phyloP scores from a whole-genome alignment of 1,140 invertebrate species.

The Aethina tumida region DNA sequence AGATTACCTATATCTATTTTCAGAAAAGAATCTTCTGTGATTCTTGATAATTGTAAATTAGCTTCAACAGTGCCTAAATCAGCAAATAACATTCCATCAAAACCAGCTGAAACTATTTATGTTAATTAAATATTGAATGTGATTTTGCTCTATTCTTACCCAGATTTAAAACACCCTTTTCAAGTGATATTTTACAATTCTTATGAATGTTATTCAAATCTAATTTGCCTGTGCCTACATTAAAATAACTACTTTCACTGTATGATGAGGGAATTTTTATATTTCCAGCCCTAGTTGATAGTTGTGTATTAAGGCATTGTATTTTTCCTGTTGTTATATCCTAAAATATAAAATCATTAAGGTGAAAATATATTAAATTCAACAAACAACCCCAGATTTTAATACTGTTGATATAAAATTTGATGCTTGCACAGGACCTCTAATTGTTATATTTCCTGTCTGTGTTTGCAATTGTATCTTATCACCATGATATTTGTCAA shows the following conservation, averaged over 20 bases:
- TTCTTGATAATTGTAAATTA: constrained; percentile 22
- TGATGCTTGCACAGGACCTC: constrained; percentile 18
- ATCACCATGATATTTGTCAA: constrained; percentile 24
- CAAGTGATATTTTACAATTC: constrained; percentile 17
- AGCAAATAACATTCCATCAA: constrained; percentile 20
- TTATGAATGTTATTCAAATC: constrained; percentile 24
- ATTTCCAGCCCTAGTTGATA: constrained; percentile 17
- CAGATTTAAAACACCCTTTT: constrained; percentile 18
- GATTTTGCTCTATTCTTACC: constrained; percentile 10
- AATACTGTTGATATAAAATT: constrained; percentile 12
- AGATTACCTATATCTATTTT: constrained; percentile 12
- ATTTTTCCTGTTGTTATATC: constrained; percentile 18
- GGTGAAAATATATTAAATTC: constrained; percentile 1
- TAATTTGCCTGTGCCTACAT: constrained; percentile 17
- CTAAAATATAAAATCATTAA: constrained; percentile 14
- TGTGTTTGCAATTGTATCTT: constrained; percentile 13
- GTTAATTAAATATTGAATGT: constrained; percentile 1
- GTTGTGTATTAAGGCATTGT: constrained; percentile 15
- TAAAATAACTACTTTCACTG: constrained; percentile 19
- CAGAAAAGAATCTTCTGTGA: constrained; percentile 19
- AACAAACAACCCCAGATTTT: constrained; percentile 16
- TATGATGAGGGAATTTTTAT: constrained; percentile 22
- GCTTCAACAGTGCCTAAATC: constrained; percentile 17
- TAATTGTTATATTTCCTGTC: constrained; percentile 21
- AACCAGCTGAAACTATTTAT: constrained; percentile 18